Evolutionary conservation across 2,888 invertebrate genomes (phyloP), one percentile per base, ranked within the genome.

Genomic region (Cecidostiba fungosa): DNA sequence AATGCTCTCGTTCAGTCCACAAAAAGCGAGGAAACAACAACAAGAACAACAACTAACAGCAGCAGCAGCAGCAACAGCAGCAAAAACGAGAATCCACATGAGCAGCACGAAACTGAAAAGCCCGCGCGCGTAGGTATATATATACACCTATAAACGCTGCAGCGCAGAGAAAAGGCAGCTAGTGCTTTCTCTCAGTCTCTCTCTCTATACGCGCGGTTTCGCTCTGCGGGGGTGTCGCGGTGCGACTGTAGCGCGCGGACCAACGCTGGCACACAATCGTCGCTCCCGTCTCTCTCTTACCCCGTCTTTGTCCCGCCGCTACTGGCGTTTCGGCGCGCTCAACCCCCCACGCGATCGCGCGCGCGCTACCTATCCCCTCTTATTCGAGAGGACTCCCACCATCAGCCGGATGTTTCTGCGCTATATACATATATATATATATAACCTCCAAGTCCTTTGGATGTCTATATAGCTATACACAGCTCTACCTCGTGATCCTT

Each of bases 201-300:
- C n/a, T 54, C 19, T 29, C 12, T 66, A 26, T 12, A 3, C 62
- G 62, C 39, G 73, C 36, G 23, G 73, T 4, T 77, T 77, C 66
- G 66, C 66, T 66, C 66, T 26, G 91, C 91, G 90, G 89, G 91
- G 92, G 91, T 92, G 92, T 92, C 93, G 93, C 92, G 92, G 90
- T 91, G 92, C 92, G 92, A 93, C 93, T 93, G 93, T 93, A 92
- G 92, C 84, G 32, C 84, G 29, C 36, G 76, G 29, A 14, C 66
- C 66, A 23, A n/a, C 66, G 12, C 26, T 4, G 66, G 72, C 70
- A 54, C 91, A 91, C 92, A 91, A 92, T 92, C 91, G 91, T 92
- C 54, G 89, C 90, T 77, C 83, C 72, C 66, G 43, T n/a, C 84
- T 86, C 87, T 86, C 74, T 43, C 62, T 43, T 47, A 12, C 76